These are phyloP conservation scores for Cantharis rufa DNA, from an alignment of 2,888 invertebrate genomes.

Conservation along the genomic window DNA sequence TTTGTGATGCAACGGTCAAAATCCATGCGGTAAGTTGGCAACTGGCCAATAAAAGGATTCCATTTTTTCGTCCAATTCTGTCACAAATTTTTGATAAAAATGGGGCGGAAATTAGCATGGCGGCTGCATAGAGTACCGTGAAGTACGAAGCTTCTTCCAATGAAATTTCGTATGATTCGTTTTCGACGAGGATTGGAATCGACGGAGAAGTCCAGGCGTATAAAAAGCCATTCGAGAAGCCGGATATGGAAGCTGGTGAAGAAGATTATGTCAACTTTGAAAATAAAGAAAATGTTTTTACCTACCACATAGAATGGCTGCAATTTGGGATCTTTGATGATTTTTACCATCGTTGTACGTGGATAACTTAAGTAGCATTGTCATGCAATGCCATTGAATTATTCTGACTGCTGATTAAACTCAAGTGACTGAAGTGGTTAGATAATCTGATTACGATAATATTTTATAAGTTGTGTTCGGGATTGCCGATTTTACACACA, in stretches of 20 bases:
- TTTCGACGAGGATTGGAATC: conserved; percentile 1
- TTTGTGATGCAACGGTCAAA: conserved; percentile 37
- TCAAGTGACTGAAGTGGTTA: neutral
- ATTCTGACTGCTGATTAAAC: neutral
- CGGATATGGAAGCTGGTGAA: neutral
- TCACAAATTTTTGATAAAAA: conserved; percentile 27
- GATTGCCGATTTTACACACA: too few relatives aligned
- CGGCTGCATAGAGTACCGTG: conserved; percentile 33
- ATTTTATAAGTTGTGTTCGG: neutral
- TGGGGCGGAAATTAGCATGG: conserved; percentile 29
- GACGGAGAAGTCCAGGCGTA: conserved; percentile 16
- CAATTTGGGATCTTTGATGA: neutral
- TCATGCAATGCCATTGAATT: neutral
- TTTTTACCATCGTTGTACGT: neutral
- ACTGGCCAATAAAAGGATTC: conserved; percentile 37
- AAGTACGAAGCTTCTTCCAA: conserved; percentile 36
- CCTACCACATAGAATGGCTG: neutral
- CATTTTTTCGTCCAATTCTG: conserved; percentile 37
- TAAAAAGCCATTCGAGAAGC: neutral
- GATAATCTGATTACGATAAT: conserved; percentile 6
- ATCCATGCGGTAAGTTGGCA: conserved; percentile 41
- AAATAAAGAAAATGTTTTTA: neutral
- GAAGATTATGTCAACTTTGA: neutral
- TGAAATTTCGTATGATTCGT: conserved; percentile 16
- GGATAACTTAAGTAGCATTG: neutral